Percentiles rank a stretch among this genome's conserved stretches.
These are phyloP conservation scores for Lagodon rhomboides DNA, from an alignment of 2,797 vertebrate species.

Conservation along the genomic window DNA sequence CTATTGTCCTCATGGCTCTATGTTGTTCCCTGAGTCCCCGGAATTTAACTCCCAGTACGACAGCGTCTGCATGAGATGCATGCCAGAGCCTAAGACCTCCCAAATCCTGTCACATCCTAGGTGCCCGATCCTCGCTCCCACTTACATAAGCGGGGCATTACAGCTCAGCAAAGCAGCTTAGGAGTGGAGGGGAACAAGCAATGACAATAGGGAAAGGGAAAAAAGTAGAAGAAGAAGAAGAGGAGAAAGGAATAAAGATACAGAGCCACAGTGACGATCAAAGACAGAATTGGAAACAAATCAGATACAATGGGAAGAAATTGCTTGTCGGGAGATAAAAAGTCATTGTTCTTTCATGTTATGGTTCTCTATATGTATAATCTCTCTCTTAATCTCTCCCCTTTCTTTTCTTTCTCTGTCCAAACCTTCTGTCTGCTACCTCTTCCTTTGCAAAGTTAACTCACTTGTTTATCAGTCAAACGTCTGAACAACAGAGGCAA, in stretches of 20 bases:
- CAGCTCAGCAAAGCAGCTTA: slow-evolving; percentile 53
- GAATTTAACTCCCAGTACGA: slow-evolving; percentile 35
- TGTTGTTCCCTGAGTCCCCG: slow-evolving; percentile 28
- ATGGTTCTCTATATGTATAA: slow-evolving; percentile 2
- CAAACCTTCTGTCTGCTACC: not conserved
- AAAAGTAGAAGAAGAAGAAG: slow-evolving; percentile 4
- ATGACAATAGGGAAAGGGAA: slow-evolving; percentile 26
- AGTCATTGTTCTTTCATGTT: slow-evolving; percentile 29
- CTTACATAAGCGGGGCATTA: slow-evolving; percentile 55
- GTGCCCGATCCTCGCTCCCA: slow-evolving; percentile 13
- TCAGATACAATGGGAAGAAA: slow-evolving; percentile 44
- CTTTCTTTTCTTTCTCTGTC: not conserved
- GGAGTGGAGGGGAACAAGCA: slow-evolving; percentile 34
- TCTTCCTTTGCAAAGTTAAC: not conserved
- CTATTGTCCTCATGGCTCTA: slow-evolving; percentile 22
- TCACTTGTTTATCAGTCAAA: slow-evolving; percentile 8
- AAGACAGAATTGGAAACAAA: slow-evolving; percentile 30
- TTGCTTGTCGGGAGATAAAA: slow-evolving; percentile 43
- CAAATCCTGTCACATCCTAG: slow-evolving; percentile 57
- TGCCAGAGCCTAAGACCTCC: slow-evolving; percentile 50
- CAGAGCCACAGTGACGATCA: slow-evolving; percentile 20
- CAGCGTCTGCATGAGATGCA: slow-evolving; percentile 9
- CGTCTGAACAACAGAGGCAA: not conserved
- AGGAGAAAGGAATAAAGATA: slow-evolving; percentile 21
- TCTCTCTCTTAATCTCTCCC: not conserved